phyloP scores from a whole-genome alignment of 2,113 vertebrate genomes.

The Tauraco erythrolophus region DNA sequence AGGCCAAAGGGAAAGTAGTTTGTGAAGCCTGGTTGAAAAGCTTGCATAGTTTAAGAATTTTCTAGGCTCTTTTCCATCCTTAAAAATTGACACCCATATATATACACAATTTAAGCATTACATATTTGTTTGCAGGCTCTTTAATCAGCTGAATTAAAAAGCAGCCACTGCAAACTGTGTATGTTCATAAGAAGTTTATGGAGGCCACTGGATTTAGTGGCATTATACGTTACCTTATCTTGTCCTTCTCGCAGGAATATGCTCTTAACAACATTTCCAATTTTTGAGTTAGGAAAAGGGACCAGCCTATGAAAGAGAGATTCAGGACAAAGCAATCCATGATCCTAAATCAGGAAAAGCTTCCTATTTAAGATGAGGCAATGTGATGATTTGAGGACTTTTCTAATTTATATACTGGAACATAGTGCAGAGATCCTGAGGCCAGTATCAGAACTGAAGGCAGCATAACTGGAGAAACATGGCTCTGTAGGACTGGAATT shows the following conservation, averaged over 20 bases:
- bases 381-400: neutral
- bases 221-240: neutral
- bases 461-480: neutral
- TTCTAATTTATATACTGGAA: neutral
- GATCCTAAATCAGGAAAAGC: neutral
- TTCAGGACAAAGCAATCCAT: neutral
- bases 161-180: neutral
- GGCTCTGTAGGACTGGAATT: neutral
- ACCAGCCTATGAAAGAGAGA: constrained; percentile 34
- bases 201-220: neutral
- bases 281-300: neutral
- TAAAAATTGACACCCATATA: neutral
- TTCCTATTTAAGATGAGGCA: neutral
- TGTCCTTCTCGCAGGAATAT: neutral
- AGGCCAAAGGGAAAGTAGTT: neutral
- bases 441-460: neutral
- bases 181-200: neutral
- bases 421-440: neutral
- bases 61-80: neutral
- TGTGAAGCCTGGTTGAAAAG: neutral
- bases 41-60: neutral
- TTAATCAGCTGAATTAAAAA: neutral
- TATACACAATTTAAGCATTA: neutral
- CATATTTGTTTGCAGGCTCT: neutral
- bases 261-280: constrained; percentile 16